Evolutionary conservation across 1,140 invertebrate genomes (phyloP), one percentile per base, ranked within the genome.

Genomic region (Drosophila pachea): DNA sequence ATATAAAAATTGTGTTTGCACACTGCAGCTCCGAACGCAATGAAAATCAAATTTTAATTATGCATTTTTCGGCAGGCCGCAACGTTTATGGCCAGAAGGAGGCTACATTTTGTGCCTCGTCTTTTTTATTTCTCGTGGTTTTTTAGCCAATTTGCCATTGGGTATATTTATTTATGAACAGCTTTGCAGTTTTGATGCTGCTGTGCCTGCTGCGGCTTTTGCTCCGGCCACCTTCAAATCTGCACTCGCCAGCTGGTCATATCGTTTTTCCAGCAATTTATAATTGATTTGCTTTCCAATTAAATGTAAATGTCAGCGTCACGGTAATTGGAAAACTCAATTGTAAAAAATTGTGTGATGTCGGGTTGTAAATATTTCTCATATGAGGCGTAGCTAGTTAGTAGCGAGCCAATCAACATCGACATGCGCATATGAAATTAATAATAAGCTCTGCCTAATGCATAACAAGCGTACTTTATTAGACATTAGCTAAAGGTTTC

Each of bases 21-120:
- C n/a, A 42, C 47, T 38, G 40, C 40, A 22, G 22, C 3, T 22
- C 58, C 58, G 56, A 64, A 52, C 43, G 61, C 67, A 58, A 69
- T 69, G 66, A 69, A 73, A 69, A 68, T 73, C 66, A 36, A 58
- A 63, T 69, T 68, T 73, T 69, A 69, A 73, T 73, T 69, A 69
- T 73, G 66, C 65, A 68, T 72, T 65, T 65, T 40, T 16, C 31
- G 54, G 35, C 36, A 29, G 38, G 16, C 29, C 16, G 12, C 53
- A 55, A 36, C 32, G 55, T 14, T 66, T 55, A 43, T 49, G 68
- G 40, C 38, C 67, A 56, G 65, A 69, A 56, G 49, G 66, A 50
- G 52, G 66, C 36, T 63, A 63, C 42, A 55, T 68, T 68, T 49
- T 32, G 38, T 22, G 22, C 22, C 22, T 22, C 22, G 3, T 22